Conservation (phyloP, 2,888 invertebrate species). For the Acheta domesticus region DNA sequence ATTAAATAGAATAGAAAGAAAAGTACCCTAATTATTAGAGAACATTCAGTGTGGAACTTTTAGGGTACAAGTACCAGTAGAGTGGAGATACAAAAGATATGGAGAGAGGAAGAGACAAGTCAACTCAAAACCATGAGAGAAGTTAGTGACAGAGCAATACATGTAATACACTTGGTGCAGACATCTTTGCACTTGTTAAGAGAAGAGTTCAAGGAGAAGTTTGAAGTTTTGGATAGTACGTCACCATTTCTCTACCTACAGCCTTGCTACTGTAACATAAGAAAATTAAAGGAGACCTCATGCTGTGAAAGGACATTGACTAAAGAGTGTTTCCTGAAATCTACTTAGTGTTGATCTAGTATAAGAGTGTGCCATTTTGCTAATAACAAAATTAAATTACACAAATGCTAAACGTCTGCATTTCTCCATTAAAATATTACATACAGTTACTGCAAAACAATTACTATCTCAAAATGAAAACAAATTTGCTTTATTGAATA, state of each 20-base stretch:
- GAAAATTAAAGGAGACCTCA: conserved; percentile 33
- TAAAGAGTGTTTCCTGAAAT: conserved; percentile 4
- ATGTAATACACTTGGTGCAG: neutral
- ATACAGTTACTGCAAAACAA: neutral
- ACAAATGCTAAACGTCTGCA: neutral
- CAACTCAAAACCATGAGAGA: conserved; percentile 9
- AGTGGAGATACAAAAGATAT: conserved; percentile 1
- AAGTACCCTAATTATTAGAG: neutral
- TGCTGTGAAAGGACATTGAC: conserved; percentile 31
- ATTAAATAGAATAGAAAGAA: neutral
- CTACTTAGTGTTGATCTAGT: conserved; percentile 22
- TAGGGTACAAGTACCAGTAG: neutral
- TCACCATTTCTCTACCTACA: conserved; percentile 54
- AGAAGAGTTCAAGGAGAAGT: conserved; percentile 39
- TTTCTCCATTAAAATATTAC: neutral
- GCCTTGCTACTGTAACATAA: conserved; percentile 24
- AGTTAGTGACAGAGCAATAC: neutral
- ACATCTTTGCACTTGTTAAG: neutral
- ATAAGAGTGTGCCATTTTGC: conserved; percentile 26
- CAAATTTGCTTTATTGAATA: neutral
- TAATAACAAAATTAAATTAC: neutral
- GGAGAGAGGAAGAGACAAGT: conserved; percentile 18
- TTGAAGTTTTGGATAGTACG: conserved; percentile 68
- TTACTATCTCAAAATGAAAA: conserved; percentile 19
- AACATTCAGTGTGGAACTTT: neutral